Evolutionary conservation across 2,888 invertebrate genomes (phyloP).

Genomic region (Acanthosepion esculentum): DNA sequence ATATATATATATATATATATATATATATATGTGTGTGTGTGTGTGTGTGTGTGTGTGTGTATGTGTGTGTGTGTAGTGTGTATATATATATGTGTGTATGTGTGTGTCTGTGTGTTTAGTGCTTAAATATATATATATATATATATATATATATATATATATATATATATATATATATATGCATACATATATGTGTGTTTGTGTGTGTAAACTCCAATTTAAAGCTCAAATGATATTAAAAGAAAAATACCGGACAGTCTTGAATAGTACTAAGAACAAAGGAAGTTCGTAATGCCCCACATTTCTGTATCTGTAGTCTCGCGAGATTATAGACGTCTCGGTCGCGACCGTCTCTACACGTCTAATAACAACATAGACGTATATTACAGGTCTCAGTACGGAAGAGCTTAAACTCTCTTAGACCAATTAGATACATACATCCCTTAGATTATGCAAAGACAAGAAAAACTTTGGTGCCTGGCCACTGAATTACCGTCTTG

Average conservation of each 20-base stretch:
- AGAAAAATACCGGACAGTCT: neutral
- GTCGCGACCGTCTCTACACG: neutral
- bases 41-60: no score
- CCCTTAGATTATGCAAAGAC: constrained; percentile 11
- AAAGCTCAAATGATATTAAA: neutral
- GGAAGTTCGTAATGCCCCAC: constrained; percentile 12
- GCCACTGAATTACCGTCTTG: neutral
- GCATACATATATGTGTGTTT: neutral
- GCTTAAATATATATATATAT: neutral
- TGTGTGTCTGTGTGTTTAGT: no score
- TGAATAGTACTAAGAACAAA: neutral
- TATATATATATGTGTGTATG: no score
- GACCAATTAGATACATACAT: neutral
- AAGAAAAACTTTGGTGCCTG: constrained; percentile 14
- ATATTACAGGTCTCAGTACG: neutral
- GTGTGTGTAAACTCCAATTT: neutral
- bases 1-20: no score
- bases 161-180: neutral
- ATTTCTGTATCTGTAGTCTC: constrained; percentile 21
- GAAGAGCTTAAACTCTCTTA: constrained; percentile 14
- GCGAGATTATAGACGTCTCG: neutral
- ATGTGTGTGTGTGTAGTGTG: no score
- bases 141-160: neutral
- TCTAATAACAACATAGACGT: neutral
- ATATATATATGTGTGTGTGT: no score